Percentiles rank a stretch among this genome's conserved stretches.
Conservation (phyloP, 1,140 invertebrate species). For the Hydropsyche tenuis region DNA sequence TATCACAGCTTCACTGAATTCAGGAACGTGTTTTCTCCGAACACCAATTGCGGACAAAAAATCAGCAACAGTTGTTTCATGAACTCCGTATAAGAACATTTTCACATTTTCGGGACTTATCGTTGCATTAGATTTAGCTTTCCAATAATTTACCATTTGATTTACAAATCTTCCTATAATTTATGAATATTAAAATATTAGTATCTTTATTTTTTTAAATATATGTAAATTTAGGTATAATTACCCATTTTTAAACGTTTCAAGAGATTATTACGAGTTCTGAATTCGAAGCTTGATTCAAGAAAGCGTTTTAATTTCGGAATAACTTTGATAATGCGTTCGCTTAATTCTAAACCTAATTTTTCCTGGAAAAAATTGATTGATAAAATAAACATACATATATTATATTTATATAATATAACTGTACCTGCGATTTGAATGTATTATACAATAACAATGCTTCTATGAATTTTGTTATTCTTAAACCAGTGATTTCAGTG, state of each 20-base stretch:
- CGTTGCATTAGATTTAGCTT: constrained; percentile 59
- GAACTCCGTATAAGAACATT: constrained; percentile 73
- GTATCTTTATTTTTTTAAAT: too few relatives aligned
- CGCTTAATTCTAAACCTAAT: constrained; percentile 66
- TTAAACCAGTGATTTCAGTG: constrained; percentile 63
- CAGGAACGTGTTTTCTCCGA: constrained; percentile 75
- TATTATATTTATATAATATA: too few relatives aligned
- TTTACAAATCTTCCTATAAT: constrained; percentile 65
- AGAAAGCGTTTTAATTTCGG: constrained; percentile 66
- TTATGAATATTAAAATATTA: too few relatives aligned
- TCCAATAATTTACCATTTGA: constrained; percentile 69
- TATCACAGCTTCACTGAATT: constrained; percentile 74
- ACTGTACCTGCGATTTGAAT: constrained; percentile 70
- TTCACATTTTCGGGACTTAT: constrained; percentile 64
- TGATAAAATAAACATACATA: too few relatives aligned
- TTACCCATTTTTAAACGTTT: constrained; percentile 67
- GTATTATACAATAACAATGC: constrained; percentile 70
- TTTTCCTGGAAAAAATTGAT: constrained; percentile 56
- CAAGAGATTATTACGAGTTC: constrained; percentile 67
- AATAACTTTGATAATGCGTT: constrained; percentile 69
- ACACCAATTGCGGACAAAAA: constrained; percentile 72
- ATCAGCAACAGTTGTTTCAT: constrained; percentile 78
- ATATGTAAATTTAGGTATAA: too few relatives aligned
- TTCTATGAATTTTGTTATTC: constrained; percentile 67
- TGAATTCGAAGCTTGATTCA: constrained; percentile 65